phyloP scores from a whole-genome alignment of 2,113 vertebrate species.

The Phrynosoma platyrhinos region DNA sequence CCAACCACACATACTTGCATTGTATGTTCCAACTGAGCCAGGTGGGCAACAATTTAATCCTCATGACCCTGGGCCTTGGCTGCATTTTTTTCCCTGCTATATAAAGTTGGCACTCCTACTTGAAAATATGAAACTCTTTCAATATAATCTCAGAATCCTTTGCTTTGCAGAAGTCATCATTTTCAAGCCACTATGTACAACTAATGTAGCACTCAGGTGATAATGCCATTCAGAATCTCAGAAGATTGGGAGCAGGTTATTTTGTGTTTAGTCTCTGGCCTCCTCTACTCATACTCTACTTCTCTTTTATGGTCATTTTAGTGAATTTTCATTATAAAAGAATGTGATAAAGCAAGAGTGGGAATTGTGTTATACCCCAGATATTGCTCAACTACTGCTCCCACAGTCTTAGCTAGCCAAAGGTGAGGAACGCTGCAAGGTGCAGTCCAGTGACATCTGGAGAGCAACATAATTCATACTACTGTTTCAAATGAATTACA shows the following conservation, averaged over 20 bases:
- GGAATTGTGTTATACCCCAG: too few relatives aligned
- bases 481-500: not conserved
- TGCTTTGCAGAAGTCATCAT: constrained; percentile 16
- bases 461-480: too few relatives aligned
- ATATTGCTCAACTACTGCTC: too few relatives aligned
- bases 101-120: not conserved
- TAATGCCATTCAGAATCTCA: not conserved
- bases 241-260: not conserved
- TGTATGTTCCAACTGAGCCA: too few relatives aligned
- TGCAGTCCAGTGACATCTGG: too few relatives aligned
- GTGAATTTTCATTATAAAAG: not conserved
- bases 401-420: too few relatives aligned
- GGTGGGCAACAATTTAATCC: too few relatives aligned
- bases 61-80: too few relatives aligned
- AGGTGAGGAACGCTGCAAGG: too few relatives aligned
- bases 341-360: not conserved
- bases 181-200: constrained; percentile 19
- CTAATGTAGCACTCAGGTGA: not conserved
- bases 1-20: too few relatives aligned
- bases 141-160: constrained; percentile 44
- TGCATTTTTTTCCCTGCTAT: too few relatives aligned
- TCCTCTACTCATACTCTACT: not conserved
- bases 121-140: constrained; percentile 31
- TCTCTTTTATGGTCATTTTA: not conserved
- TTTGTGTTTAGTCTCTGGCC: not conserved